Percentiles rank a stretch among this genome's conserved stretches.
Evolutionary conservation across 2,797 vertebrate genomes (phyloP).

Genomic region (Masticophis lateralis): DNA sequence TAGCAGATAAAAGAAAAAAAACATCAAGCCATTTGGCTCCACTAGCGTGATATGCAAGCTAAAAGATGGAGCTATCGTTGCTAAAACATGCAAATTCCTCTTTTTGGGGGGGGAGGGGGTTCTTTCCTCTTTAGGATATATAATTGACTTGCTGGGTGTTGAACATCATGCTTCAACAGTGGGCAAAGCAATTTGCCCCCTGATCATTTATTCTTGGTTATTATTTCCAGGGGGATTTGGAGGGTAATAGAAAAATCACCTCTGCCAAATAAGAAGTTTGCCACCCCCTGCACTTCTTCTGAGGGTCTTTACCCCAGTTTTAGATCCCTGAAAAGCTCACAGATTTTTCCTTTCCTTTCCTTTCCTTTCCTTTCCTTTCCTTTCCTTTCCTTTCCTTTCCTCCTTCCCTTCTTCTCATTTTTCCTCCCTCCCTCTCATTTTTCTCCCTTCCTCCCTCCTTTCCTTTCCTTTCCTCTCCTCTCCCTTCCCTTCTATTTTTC

Average conservation of each 20-base stretch:
- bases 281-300: neutral
- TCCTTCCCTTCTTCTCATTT: too few relatives aligned
- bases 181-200: neutral
- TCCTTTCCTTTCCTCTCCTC: too few relatives aligned
- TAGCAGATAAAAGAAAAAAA: neutral
- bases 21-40: neutral
- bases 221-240: neutral
- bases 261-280: neutral
- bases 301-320: neutral
- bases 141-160: neutral
- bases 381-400: too few relatives aligned
- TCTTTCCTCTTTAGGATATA: neutral
- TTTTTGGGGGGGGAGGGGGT: neutral
- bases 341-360: neutral
- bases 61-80: neutral
- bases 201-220: neutral
- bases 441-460: fast-evolving
- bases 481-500: too few relatives aligned
- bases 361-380: neutral
- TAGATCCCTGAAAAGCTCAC: neutral
- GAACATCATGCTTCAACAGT: neutral
- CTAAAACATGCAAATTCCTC: neutral
- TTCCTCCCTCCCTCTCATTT: too few relatives aligned
- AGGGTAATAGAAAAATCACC: neutral
- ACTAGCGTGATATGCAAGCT: neutral